phyloP scores from a whole-genome alignment of 2,797 vertebrate species.

The Dicrostonyx torquatus region DNA sequence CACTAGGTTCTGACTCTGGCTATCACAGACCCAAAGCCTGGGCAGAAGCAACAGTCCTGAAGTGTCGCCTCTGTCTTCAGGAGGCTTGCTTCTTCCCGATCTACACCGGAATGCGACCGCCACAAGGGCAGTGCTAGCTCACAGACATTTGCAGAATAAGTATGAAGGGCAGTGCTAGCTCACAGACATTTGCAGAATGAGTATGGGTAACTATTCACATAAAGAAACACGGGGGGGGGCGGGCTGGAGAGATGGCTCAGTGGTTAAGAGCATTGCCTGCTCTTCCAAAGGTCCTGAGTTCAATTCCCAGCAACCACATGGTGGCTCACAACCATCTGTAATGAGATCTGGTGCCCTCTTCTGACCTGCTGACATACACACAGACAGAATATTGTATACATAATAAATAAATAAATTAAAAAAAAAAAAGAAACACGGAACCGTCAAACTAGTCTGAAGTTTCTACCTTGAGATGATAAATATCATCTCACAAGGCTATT shows the following conservation, averaged over 20 bases:
- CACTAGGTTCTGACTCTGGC: neutral
- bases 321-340: too few relatives aligned
- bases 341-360: too few relatives aligned
- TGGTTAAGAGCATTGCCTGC: too few relatives aligned
- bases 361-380: too few relatives aligned
- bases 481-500: neutral
- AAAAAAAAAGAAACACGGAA: too few relatives aligned
- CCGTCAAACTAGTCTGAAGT: neutral
- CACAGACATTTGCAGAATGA: neutral
- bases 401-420: too few relatives aligned
- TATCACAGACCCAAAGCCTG: neutral
- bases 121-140: neutral
- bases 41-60: neutral
- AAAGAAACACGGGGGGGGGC: too few relatives aligned
- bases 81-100: neutral
- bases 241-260: too few relatives aligned
- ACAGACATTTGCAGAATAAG: neutral
- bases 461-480: neutral
- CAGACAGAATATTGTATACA: too few relatives aligned
- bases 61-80: rapidly evolving
- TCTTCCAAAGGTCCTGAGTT: too few relatives aligned
- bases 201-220: too few relatives aligned
- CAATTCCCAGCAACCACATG: too few relatives aligned
- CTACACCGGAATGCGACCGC: neutral
- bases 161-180: neutral